A percentile compares a stretch with the other conserved stretches of the same genome.
phyloP scores from a whole-genome alignment of 2,113 vertebrate genomes.

The Dasypus novemcinctus region DNA sequence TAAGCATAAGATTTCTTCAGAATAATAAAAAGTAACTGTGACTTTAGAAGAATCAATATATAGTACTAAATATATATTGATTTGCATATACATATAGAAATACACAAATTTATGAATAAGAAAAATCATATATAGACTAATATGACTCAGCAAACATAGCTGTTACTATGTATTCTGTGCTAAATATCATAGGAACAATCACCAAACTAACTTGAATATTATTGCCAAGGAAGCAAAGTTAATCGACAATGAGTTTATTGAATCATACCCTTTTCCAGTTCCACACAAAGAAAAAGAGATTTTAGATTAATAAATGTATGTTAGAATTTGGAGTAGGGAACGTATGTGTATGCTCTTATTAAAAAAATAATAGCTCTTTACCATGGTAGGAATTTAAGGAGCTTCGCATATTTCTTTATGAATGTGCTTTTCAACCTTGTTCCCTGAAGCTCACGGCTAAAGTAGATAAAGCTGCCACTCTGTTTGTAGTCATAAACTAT shows the following conservation, averaged over 20 bases:
- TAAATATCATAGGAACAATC: neutral
- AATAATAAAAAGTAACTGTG: neutral
- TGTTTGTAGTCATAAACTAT: conserved; percentile 31
- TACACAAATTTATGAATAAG: neutral
- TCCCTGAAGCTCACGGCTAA: conserved; percentile 23
- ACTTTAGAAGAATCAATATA: neutral
- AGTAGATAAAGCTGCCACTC: neutral
- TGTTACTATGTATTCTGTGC: neutral
- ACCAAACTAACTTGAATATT: conserved; percentile 12
- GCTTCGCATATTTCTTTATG: neutral
- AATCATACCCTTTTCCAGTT: neutral
- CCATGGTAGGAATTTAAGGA: conserved; percentile 37
- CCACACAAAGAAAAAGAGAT: neutral
- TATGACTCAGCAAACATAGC: neutral
- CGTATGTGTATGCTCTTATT: neutral
- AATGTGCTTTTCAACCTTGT: neutral
- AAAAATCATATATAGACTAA: neutral
- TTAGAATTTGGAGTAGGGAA: neutral
- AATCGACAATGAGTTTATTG: neutral
- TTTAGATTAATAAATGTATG: conserved; percentile 16
- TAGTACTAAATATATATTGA: neutral
- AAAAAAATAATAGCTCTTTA: conserved; percentile 12
- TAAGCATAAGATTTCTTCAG: neutral
- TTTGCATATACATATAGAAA: neutral
- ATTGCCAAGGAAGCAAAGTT: conserved; percentile 15